Conservation (phyloP, 1,140 invertebrate species). For the Brachionus angularis region DNA sequence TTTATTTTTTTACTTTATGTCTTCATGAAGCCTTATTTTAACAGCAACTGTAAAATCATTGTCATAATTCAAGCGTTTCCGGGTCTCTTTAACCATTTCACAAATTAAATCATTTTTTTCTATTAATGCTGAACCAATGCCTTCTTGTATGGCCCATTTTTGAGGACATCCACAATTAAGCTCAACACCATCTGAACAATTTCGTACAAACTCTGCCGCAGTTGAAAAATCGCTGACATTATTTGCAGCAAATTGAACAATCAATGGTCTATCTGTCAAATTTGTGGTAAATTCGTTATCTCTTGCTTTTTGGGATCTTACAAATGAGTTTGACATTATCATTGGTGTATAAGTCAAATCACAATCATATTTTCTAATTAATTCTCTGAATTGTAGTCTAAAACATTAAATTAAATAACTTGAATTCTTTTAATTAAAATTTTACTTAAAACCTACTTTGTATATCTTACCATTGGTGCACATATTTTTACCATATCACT, state of each 20-base stretch:
- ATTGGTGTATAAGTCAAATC: slow-evolving; percentile 91
- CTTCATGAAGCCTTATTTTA: slow-evolving; percentile 74
- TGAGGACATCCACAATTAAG: slow-evolving; percentile 96
- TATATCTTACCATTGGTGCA: slow-evolving; percentile 93
- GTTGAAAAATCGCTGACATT: slow-evolving; percentile 74
- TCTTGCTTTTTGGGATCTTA: slow-evolving; percentile 78
- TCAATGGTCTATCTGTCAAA: slow-evolving; percentile 71
- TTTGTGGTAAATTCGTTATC: slow-evolving; percentile 81
- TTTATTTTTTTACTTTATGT: slow-evolving; percentile 55
- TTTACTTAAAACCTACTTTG: slow-evolving; percentile 66
- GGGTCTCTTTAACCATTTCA: slow-evolving; percentile 72
- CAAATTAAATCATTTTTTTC: slow-evolving; percentile 74
- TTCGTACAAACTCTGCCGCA: slow-evolving; percentile 75
- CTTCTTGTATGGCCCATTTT: slow-evolving; percentile 83
- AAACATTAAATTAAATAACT: slow-evolving; percentile 47
- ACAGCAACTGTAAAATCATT: slow-evolving; percentile 78
- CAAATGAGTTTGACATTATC: slow-evolving; percentile 89
- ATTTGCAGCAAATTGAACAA: slow-evolving; percentile 91
- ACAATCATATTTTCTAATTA: slow-evolving; percentile 77
- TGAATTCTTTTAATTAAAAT: background rate
- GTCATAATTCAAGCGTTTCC: slow-evolving; percentile 45
- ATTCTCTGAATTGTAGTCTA: slow-evolving; percentile 74
- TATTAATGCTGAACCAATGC: slow-evolving; percentile 79
- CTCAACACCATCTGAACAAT: slow-evolving; percentile 81
- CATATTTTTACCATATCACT: slow-evolving; percentile 71